Evolutionary conservation across 1,140 invertebrate genomes (phyloP), one percentile per base, ranked within the genome.

Genomic region (Spodoptera litura): DNA sequence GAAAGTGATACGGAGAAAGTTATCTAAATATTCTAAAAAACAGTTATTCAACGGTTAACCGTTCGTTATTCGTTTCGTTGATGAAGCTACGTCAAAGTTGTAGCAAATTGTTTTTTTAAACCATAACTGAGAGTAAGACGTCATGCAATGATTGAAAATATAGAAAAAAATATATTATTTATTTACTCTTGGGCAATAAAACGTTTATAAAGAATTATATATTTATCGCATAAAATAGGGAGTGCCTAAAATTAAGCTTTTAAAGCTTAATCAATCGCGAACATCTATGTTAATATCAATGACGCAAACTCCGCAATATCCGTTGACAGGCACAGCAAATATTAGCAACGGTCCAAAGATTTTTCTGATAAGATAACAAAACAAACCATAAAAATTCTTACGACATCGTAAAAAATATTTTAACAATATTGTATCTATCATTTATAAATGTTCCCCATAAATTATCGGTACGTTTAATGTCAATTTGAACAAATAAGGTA

Each of bases 1-100:
- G 76, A 81, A 78, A 81, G 70, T 83, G 83, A 66, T 66, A 20
- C 38, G 62, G 82, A 59, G 85, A 85, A 89, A 87, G 89, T 89
- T 64, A 64, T 75, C 27, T 35, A 62, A 75, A 62, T 62, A 20
- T 38, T 44, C 38, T 44, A 9, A 44, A 44, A 8, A 44, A 70
- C 85, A 85, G 84, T 85, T 66, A 83, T 82, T 73, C 51, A 71
- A 35, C 44, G 82, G 77, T 76, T 82, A 53, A 79, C 38, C 38
- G 38, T 44, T 44, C 38, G 38, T 44, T 44, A 44, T 44, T 44
- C 38, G 80, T 77, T 31, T 75, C 76, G 66, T 80, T 78, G 58
- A 35, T 15, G 13, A 15, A 64, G 61, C 35, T 38, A 44, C 25
- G 35, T n/a, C 61, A 15, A 64, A n/a, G 11, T 2, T 64, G n/a